Evolutionary conservation across 2,888 invertebrate species (phyloP), one percentile per base, ranked within the genome.

Genomic region (Acleris holmiana): DNA sequence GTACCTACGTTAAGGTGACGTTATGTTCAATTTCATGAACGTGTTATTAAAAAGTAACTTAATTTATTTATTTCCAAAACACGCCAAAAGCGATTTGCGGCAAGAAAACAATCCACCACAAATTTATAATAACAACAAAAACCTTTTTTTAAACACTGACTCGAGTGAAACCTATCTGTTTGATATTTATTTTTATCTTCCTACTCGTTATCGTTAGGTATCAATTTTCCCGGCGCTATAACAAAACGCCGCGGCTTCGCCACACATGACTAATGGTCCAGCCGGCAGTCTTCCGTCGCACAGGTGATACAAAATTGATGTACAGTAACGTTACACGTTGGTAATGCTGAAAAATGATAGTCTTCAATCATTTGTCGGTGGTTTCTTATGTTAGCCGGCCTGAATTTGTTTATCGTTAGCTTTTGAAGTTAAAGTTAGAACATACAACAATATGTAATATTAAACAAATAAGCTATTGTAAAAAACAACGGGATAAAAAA

Each of bases 241-340:
- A 60, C 60, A 53, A 64, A 64, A 29, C n/a, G 56, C 5, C 56
- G 25, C 44, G 18, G 23, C 44, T 17, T 41, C 29, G 18, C 60
- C 55, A 44, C 59, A 60, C 64, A 35, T 71, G 74, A 78, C 68
- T 76, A 79, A 78, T 76, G 71, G 70, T 69, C 62, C 64, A 18
- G 48, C 53, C 68, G 61, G 66, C 66, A 40, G 49, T 7, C 64
- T 67, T 55, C 68, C 71, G 76, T 74, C 74, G 69, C 67, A 65
- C 69, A 73, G 73, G 73, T 70, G 76, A 77, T 69, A 77, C 74
- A 71, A 76, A 77, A 79, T 79, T 74, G 76, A 79, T 77, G 69
- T 75, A 69, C 70, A 64, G 71, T 68, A 70, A 71, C 69, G 72
- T 71, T 75, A 73, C 68, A 66, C 70, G 62, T 59, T 50, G 49